phyloP scores from a whole-genome alignment of 1,140 invertebrate species.

The Adoxophyes honmai region DNA sequence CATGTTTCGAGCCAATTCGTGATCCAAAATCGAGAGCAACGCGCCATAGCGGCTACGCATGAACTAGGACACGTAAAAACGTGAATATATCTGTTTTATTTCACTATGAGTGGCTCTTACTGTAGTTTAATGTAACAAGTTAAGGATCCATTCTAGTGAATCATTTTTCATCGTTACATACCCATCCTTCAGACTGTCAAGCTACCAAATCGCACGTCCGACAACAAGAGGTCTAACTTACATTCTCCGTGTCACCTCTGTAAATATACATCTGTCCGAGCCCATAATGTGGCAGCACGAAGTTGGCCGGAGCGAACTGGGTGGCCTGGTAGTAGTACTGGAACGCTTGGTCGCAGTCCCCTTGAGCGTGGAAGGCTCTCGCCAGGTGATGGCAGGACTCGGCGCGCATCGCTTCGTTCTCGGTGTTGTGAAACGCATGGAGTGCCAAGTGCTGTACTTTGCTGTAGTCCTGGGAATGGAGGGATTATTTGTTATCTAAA shows the following conservation, averaged over 20 bases:
- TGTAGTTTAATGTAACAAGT: no score
- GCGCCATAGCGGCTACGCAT: no score
- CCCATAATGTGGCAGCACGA: slow-evolving; percentile 98
- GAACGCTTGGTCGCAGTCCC: slow-evolving; percentile 98
- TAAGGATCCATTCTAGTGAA: no score
- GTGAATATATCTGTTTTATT: no score
- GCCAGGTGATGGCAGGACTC: slow-evolving; percentile 99
- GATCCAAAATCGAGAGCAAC: no score
- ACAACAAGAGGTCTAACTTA: slow-evolving; percentile 68
- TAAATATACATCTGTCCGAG: slow-evolving; percentile 99
- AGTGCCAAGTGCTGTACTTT: slow-evolving; percentile 98
- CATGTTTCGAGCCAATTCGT: no score
- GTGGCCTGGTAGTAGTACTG: slow-evolving; percentile 99
- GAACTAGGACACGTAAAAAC: no score
- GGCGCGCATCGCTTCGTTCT: slow-evolving; percentile 99
- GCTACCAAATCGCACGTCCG: no score
- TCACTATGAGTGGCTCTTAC: no score
- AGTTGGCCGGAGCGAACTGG: slow-evolving; percentile 95
- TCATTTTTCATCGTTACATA: no score
- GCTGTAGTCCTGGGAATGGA: slow-evolving; percentile 88
- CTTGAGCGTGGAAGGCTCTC: slow-evolving; percentile 96
- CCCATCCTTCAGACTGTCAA: no score
- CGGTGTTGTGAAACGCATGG: slow-evolving; percentile 99
- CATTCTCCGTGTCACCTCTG: slow-evolving; percentile 97
- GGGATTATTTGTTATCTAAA: no score